phyloP scores from a whole-genome alignment of 1,140 invertebrate genomes.

The Drosophila micromelanica region DNA sequence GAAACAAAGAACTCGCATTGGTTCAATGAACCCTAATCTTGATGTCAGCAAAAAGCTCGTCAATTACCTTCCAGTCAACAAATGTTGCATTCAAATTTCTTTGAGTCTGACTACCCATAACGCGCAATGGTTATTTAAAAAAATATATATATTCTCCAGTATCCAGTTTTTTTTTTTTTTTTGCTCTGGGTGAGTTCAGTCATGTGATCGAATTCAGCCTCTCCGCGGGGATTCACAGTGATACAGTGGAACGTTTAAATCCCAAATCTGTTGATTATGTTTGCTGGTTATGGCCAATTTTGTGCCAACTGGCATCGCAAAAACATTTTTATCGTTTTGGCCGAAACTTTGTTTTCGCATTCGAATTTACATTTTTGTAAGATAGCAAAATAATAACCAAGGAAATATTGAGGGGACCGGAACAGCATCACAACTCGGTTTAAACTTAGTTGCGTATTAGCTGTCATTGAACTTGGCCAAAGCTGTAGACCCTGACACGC shows the following conservation, averaged over 20 bases:
- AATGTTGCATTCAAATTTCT: slow-evolving; percentile 31
- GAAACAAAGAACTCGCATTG: slow-evolving; percentile 2
- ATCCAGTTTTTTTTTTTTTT: slow-evolving; percentile 35
- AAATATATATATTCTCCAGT: slow-evolving; percentile 3
- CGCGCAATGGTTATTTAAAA: slow-evolving; percentile 41
- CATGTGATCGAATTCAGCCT: slow-evolving; percentile 71
- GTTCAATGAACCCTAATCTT: slow-evolving; percentile 14
- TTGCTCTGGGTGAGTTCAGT: slow-evolving; percentile 42
- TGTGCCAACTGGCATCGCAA: no score
- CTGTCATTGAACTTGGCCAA: slow-evolving; percentile 64
- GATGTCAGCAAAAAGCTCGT: background rate
- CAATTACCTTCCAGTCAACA: background rate
- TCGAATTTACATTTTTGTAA: background rate
- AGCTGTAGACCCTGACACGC: slow-evolving; percentile 58
- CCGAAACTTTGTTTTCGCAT: background rate
- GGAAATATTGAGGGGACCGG: slow-evolving; percentile 1
- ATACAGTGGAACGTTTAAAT: slow-evolving; percentile 4
- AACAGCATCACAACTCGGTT: slow-evolving; percentile 9
- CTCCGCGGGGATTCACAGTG: slow-evolving; percentile 11
- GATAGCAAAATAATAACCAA: background rate
- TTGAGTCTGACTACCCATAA: slow-evolving; percentile 18
- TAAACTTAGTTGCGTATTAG: slow-evolving; percentile 2
- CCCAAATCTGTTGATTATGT: background rate
- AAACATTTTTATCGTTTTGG: background rate
- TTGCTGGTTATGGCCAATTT: background rate